Conservation (phyloP, 2,888 invertebrate species). For the Pediacus dermestoides region DNA sequence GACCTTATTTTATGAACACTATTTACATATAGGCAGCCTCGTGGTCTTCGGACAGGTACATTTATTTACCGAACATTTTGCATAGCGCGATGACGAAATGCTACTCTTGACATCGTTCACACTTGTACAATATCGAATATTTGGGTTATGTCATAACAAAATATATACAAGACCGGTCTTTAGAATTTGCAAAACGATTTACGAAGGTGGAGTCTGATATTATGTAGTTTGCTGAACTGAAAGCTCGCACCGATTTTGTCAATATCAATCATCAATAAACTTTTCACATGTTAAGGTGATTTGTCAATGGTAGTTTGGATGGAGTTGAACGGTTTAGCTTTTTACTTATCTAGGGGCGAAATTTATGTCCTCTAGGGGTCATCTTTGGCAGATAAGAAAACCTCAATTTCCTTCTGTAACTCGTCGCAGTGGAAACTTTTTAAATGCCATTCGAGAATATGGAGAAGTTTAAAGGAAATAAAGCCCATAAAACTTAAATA, state of each 20-base stretch:
- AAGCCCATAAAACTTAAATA: no score
- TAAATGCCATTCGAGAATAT: no score
- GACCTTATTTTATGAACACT: slow-evolving; percentile 26
- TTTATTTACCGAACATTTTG: slow-evolving; percentile 21
- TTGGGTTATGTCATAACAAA: slow-evolving; percentile 48
- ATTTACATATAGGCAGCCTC: slow-evolving; percentile 22
- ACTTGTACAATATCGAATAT: slow-evolving; percentile 47
- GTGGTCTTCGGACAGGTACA: slow-evolving; percentile 20
- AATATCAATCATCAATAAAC: no score
- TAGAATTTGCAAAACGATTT: no score
- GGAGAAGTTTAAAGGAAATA: no score
- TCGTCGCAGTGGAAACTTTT: no score
- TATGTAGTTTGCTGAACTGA: no score
- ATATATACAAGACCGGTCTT: no score
- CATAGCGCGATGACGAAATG: slow-evolving; percentile 28
- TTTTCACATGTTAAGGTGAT: no score
- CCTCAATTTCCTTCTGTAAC: no score
- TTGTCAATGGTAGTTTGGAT: slow-evolving; percentile 12
- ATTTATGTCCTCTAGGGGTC: slow-evolving; percentile 8
- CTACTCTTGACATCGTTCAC: slow-evolving; percentile 36
- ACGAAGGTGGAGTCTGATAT: no score
- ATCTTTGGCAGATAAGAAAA: slow-evolving; percentile 5
- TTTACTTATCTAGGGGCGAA: slow-evolving; percentile 2
- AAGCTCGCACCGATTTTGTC: no score
- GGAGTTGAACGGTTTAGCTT: not conserved